phyloP scores from a whole-genome alignment of 2,888 invertebrate species.

The Spicauda simplicius region DNA sequence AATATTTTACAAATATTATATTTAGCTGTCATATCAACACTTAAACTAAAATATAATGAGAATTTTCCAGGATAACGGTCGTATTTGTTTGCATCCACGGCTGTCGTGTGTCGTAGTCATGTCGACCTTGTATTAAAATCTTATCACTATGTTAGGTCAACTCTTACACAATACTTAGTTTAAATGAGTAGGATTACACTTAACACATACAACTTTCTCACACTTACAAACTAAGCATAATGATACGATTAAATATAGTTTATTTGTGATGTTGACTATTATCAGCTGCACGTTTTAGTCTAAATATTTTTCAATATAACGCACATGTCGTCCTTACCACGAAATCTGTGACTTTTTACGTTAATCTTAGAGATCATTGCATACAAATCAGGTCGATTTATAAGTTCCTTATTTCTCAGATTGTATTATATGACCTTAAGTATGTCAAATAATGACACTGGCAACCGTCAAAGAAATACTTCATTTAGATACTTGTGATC shows the following conservation, averaged over 20 bases:
- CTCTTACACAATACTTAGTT: not conserved
- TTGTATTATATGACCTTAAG: too few species aligned
- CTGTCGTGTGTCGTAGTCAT: not conserved
- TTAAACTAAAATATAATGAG: not conserved
- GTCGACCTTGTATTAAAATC: not conserved
- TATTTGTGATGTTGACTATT: slow-evolving; percentile 1
- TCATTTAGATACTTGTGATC: too few species aligned
- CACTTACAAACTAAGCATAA: not conserved
- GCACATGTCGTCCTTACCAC: not conserved
- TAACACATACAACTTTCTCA: slow-evolving; percentile 1
- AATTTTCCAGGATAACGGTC: not conserved
- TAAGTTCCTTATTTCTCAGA: too few species aligned
- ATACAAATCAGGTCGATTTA: too few species aligned
- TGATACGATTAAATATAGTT: not conserved
- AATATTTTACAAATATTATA: not conserved
- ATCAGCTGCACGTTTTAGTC: not conserved
- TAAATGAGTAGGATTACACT: slow-evolving; percentile 6
- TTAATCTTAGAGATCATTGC: not conserved
- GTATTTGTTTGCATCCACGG: too few species aligned
- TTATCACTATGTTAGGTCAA: slow-evolving; percentile 3
- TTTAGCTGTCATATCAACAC: slow-evolving; percentile 1
- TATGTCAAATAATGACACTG: too few species aligned
- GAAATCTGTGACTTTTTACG: not conserved
- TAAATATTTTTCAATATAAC: not conserved
- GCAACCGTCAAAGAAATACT: too few species aligned